Conservation (phyloP, 2,888 invertebrate species). For the Sinhomidia bicolor region DNA sequence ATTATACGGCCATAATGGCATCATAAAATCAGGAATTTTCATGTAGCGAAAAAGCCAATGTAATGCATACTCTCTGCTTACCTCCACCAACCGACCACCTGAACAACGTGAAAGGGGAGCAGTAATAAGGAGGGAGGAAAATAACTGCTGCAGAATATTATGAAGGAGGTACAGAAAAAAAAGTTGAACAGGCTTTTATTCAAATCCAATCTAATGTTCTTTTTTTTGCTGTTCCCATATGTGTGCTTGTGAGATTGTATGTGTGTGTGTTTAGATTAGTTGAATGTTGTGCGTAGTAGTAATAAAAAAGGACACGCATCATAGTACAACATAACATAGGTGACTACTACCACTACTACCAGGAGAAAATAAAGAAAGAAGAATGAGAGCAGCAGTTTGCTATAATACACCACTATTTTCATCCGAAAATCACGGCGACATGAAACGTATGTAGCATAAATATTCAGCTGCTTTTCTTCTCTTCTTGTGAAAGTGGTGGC, state of each 20-base stretch:
- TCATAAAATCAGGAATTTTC: conserved; percentile 73
- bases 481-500: background rate
- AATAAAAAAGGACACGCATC: conserved; percentile 51
- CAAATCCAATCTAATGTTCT: conserved; percentile 44
- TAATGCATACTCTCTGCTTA: background rate
- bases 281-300: conserved; percentile 3
- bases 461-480: background rate
- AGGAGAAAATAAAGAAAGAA: conserved; percentile 5
- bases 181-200: conserved; percentile 37
- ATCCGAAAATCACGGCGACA: conserved; percentile 41
- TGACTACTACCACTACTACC: too few relatives aligned
- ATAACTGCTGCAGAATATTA: background rate
- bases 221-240: conserved; percentile 37
- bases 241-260: too few relatives aligned
- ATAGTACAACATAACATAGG: conserved; percentile 7
- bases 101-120: too few relatives aligned
- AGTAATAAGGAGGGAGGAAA: conserved; percentile 19
- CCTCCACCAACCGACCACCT: conserved; percentile 42
- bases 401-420: conserved; percentile 9
- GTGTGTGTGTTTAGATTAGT: background rate
- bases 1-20: conserved; percentile 71
- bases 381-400: too few relatives aligned
- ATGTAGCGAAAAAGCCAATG: conserved; percentile 46
- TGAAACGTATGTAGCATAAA: conserved; percentile 37
- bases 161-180: background rate